These are phyloP conservation scores for Gastrophysa polygoni DNA, from an alignment of 2,888 invertebrate genomes.

Conservation along the genomic window DNA sequence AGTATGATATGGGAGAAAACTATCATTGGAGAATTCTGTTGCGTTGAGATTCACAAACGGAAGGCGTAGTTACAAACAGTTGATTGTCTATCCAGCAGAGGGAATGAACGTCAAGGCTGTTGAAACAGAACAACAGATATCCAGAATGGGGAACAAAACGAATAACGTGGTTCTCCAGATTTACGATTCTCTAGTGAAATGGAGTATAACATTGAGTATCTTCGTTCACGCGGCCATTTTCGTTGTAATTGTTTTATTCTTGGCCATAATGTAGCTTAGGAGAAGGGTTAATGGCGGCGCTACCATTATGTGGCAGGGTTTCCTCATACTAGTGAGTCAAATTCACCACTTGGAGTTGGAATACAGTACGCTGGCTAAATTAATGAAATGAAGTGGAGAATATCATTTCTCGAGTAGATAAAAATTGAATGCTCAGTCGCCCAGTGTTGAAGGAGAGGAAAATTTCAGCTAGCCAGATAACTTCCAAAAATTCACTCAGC, in stretches of 20 bases:
- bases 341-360: neutral
- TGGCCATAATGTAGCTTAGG: neutral
- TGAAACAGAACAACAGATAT: conserved; percentile 15
- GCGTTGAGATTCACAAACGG: too few species aligned
- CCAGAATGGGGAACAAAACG: conserved; percentile 14
- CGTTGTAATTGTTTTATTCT: conserved; percentile 30
- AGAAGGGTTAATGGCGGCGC: neutral
- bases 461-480: too few species aligned
- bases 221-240: conserved; percentile 32
- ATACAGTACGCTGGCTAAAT: neutral
- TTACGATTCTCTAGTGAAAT: conserved; percentile 41
- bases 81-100: neutral
- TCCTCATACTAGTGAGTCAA: neutral
- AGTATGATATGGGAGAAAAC: too few species aligned
- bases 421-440: too few species aligned
- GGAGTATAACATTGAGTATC: conserved; percentile 37
- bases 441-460: too few species aligned
- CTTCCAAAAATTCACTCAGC: too few species aligned
- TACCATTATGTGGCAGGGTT: neutral
- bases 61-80: neutral
- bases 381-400: too few species aligned
- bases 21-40: too few species aligned
- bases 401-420: too few species aligned
- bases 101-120: neutral
- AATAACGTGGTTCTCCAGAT: conserved; percentile 20